Evolutionary conservation across 2,113 vertebrate species (phyloP), one percentile per base, ranked within the genome.

Genomic region (Arizona elegans): DNA sequence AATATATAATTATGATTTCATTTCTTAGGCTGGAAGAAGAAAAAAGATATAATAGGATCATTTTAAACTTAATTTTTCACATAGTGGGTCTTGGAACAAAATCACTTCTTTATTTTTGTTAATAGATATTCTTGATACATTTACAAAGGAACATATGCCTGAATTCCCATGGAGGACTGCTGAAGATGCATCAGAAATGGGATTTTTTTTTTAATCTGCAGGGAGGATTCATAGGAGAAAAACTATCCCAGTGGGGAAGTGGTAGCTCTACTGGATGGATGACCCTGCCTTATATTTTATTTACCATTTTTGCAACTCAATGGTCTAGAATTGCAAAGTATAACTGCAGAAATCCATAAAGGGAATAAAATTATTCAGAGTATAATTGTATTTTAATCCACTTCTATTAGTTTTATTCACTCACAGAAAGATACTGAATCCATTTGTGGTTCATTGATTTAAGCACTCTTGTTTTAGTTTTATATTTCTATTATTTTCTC

Each of bases 1-100:
- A 94, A 96, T 96, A 96, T 95, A 94, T 95, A 96, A 96, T 96
- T 96, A 96, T 91, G 94, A 97, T 96, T 96, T 92, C 88, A 93
- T 97, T 96, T 96, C 94, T 94, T 29, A 95, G 62, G 10, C 86
- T 96, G 94, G 56, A 95, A 93, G 95, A 95, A 94, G 93, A 95
- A 93, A 96, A 96, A 95, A 93, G 95, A 52, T 62, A 89, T 96
- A 92, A 90, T 91, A 93, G 94, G 96, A 52, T 91, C 94, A 95
- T 95, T 95, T 95, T 96, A 94, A 93, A 95, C 95, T 92, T 95
- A 94, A 92, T 24, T 95, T 96, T 95, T 97, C 96, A 96, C 88
- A 94, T 50, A 95, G 94, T 62, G 89, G 89, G 86, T 92, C 92
- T 95, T 92, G 94, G 93, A 88, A 47, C 94, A 97, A 94, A n/a